Percentiles rank a stretch among this genome's conserved stretches.
These are phyloP conservation scores for Callinectes sapidus DNA, from an alignment of 2,888 invertebrate genomes.

Conservation along the genomic window DNA sequence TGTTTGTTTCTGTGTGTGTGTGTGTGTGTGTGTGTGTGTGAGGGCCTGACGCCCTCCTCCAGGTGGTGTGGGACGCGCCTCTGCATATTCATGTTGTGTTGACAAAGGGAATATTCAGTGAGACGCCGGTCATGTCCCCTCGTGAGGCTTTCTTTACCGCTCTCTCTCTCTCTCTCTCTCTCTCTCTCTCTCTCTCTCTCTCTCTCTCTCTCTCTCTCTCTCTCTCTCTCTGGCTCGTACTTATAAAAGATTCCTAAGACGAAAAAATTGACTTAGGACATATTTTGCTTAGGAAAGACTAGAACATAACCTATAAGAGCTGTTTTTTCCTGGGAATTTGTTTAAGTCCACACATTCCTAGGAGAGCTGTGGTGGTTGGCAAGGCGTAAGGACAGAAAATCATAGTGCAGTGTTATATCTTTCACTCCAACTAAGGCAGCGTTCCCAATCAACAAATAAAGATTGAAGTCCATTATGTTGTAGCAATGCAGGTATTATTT, in stretches of 20 bases:
- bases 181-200: neutral
- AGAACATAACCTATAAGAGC: too few species aligned
- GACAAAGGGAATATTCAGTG: neutral
- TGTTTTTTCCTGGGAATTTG: too few species aligned
- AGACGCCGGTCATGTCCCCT: neutral
- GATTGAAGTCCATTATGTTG: neutral
- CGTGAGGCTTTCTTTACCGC: neutral
- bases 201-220: too few species aligned
- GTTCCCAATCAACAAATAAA: neutral
- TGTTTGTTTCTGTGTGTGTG: neutral
- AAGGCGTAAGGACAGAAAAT: too few species aligned
- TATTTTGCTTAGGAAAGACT: too few species aligned
- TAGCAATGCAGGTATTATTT: neutral
- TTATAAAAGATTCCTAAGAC: too few species aligned
- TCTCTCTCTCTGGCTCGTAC: too few species aligned
- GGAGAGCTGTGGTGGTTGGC: too few species aligned
- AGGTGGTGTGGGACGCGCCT: neutral
- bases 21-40: neutral
- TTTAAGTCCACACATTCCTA: too few species aligned
- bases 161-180: neutral
- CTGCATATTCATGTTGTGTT: neutral
- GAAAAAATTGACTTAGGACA: too few species aligned
- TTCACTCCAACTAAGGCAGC: too few species aligned
- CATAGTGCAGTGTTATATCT: too few species aligned
- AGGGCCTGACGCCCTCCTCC: neutral